Conservation (phyloP, 2,797 vertebrate genomes). For the Bryconaethiops microstoma region DNA sequence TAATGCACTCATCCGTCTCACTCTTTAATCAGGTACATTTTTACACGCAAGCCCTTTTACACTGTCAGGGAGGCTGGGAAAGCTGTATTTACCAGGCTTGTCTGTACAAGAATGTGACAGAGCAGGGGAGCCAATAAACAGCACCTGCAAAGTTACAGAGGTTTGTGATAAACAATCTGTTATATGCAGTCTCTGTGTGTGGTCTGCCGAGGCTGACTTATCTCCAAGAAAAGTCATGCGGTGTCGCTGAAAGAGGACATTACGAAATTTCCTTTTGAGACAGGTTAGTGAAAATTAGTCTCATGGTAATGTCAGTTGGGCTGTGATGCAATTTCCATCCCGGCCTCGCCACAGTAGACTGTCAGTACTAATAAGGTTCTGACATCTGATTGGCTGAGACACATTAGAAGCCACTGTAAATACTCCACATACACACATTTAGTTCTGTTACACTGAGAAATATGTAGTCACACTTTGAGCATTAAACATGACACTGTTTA, state of each 20-base stretch:
- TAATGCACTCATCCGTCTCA: not conserved
- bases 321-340: too few relatives aligned
- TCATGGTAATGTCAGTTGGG: too few relatives aligned
- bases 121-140: not conserved
- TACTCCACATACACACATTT: too few relatives aligned
- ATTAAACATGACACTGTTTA: too few relatives aligned
- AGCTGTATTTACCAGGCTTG: slow-evolving; percentile 1
- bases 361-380: too few relatives aligned
- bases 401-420: too few relatives aligned
- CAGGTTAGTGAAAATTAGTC: too few relatives aligned
- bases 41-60: not conserved
- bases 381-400: too few relatives aligned
- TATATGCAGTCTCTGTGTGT: not conserved
- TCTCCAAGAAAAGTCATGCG: not conserved
- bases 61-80: not conserved
- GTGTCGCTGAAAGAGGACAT: not conserved
- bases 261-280: not conserved
- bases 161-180: not conserved
- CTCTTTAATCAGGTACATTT: not conserved
- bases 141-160: not conserved
- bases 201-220: not conserved
- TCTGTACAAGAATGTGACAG: not conserved
- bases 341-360: too few relatives aligned
- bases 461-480: too few relatives aligned
- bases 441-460: too few relatives aligned